Evolutionary conservation across 2,113 vertebrate species (phyloP).

Genomic region (Ia io): DNA sequence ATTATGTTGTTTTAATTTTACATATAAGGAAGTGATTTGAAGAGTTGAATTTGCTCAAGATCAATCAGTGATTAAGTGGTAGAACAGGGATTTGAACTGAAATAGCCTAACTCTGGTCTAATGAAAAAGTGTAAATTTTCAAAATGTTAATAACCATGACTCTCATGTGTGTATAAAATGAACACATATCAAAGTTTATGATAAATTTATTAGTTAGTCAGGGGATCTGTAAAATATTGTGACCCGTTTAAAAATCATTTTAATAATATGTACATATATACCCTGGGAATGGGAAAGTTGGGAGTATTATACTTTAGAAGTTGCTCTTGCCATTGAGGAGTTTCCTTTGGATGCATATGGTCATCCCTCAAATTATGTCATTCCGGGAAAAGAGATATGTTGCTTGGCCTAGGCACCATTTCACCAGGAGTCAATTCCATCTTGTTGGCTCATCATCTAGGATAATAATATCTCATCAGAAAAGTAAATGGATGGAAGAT

Average conservation of each 20-base stretch:
- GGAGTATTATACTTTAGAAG: background rate
- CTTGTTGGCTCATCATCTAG: background rate
- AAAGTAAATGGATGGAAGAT: background rate
- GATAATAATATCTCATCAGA: background rate
- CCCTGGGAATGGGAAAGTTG: background rate
- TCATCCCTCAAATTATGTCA: background rate
- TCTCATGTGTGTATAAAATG: background rate
- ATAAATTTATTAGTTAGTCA: background rate
- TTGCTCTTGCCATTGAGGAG: background rate
- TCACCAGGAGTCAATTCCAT: background rate
- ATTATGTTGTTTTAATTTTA: background rate
- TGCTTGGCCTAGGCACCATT: background rate
- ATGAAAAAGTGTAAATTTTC: background rate
- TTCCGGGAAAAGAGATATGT: background rate
- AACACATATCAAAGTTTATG: background rate
- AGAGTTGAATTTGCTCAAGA: background rate
- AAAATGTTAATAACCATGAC: background rate
- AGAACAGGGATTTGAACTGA: background rate
- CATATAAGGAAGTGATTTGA: background rate
- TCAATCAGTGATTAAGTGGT: background rate
- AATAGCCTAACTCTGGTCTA: background rate
- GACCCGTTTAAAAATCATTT: background rate
- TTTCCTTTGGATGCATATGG: background rate
- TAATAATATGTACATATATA: background rate
- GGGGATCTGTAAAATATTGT: background rate